phyloP scores from a whole-genome alignment of 2,113 vertebrate species.

The Peromyscus californicus region DNA sequence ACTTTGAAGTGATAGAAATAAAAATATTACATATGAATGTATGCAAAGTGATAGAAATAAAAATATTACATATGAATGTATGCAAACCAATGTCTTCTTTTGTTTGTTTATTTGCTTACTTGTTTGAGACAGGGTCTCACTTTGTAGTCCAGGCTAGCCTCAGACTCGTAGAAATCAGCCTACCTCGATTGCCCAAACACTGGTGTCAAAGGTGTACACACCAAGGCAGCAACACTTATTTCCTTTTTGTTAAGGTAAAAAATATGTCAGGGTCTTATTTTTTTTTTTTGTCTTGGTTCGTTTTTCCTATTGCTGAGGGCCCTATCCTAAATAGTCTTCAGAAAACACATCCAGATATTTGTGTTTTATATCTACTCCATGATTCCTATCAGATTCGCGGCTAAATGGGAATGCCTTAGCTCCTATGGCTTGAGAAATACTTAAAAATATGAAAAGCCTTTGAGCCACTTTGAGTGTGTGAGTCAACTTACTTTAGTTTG shows the following conservation, averaged over 20 bases:
- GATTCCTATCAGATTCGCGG: neutral
- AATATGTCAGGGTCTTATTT: neutral
- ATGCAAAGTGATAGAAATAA: neutral
- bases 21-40: too few relatives aligned
- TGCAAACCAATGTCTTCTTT: neutral
- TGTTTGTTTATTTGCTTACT: neutral
- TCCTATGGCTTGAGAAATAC: conserved; percentile 26
- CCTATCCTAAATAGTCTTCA: neutral
- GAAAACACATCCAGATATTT: neutral
- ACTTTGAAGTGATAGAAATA: too few relatives aligned
- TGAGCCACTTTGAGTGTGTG: neutral
- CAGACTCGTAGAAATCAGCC: neutral
- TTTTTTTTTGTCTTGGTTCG: neutral
- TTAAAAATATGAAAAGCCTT: neutral
- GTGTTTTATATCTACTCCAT: neutral
- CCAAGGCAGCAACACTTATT: neutral
- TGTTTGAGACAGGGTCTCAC: neutral
- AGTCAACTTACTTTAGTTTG: conserved; percentile 16
- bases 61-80: neutral
- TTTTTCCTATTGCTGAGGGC: neutral
- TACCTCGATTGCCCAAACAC: neutral
- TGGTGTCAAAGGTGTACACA: neutral
- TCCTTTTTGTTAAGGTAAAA: neutral
- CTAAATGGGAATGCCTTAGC: conserved; percentile 4
- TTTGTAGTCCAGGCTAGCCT: neutral